These are phyloP conservation scores for Seira sanloemensis DNA, from an alignment of 2,888 invertebrate genomes.

Conservation along the genomic window DNA sequence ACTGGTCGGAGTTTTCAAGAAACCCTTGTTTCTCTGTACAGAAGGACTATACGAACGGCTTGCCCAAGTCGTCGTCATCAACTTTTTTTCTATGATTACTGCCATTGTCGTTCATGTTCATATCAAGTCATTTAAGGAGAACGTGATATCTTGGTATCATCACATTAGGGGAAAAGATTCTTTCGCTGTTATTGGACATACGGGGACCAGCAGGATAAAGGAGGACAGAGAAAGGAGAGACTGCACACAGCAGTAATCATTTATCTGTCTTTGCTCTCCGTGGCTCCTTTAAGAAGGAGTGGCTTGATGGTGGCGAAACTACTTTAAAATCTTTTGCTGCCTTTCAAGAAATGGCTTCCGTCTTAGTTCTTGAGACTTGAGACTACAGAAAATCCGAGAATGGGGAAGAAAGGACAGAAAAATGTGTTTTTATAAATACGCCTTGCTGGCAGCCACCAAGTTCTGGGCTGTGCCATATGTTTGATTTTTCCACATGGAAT, in stretches of 20 bases:
- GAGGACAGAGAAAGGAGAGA: slow-evolving; percentile 18
- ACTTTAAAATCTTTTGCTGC: slow-evolving; percentile 35
- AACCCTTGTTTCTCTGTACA: slow-evolving; percentile 1
- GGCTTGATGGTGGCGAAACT: background rate
- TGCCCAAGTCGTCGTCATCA: slow-evolving; percentile 43
- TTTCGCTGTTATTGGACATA: slow-evolving; percentile 54
- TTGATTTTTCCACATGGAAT: too few species aligned
- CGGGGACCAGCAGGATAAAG: slow-evolving; percentile 46
- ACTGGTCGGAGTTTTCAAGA: slow-evolving; percentile 6
- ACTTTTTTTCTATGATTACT: slow-evolving; percentile 55
- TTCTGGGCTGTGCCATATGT: too few species aligned
- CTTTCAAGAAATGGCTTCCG: background rate
- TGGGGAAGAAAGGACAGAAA: too few species aligned
- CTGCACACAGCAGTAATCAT: slow-evolving; percentile 2
- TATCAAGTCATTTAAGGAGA: slow-evolving; percentile 67
- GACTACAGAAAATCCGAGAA: too few species aligned
- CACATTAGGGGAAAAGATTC: slow-evolving; percentile 58
- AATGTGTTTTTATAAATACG: too few species aligned
- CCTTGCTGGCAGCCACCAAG: too few species aligned
- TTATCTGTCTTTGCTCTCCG: slow-evolving; percentile 14
- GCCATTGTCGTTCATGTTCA: slow-evolving; percentile 63
- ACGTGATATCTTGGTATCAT: slow-evolving; percentile 64
- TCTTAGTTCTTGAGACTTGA: too few species aligned
- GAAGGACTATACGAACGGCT: slow-evolving; percentile 15
- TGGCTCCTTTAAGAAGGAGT: background rate